Conservation (phyloP, 2,888 invertebrate genomes). For the Sycophila texana region DNA sequence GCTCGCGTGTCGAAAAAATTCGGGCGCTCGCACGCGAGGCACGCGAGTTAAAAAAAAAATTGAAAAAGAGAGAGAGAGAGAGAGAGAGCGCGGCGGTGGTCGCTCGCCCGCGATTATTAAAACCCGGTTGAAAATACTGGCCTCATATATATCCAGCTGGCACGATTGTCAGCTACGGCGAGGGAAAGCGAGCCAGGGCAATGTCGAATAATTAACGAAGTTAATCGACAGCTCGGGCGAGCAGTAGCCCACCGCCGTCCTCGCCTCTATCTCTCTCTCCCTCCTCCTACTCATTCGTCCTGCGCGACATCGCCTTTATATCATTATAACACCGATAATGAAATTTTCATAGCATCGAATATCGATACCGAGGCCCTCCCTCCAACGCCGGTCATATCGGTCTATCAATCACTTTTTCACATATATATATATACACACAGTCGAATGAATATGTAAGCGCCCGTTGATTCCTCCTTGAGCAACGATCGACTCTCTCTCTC, state of each 20-base stretch:
- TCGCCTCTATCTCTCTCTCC: constrained; percentile 52
- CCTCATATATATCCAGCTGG: constrained; percentile 42
- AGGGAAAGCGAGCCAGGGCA: constrained; percentile 56
- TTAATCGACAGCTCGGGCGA: constrained; percentile 71
- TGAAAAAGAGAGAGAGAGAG: constrained; percentile 5
- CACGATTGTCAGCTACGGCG: constrained; percentile 42
- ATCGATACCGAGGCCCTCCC: constrained; percentile 63
- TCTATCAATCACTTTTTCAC: constrained; percentile 66
- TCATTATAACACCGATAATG: constrained; percentile 71
- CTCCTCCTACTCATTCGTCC: constrained; percentile 52
- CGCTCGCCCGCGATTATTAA: constrained; percentile 62
- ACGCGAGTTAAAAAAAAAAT: constrained; percentile 5
- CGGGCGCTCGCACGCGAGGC: neutral
- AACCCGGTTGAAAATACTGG: constrained; percentile 63
- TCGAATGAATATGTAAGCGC: neutral
- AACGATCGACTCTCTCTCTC: neutral
- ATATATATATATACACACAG: constrained; percentile 7
- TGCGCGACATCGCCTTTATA: constrained; percentile 64
- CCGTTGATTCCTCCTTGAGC: neutral
- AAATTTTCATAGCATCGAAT: constrained; percentile 71
- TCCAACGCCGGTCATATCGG: constrained; percentile 59
- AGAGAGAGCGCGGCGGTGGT: constrained; percentile 5
- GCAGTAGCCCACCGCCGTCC: constrained; percentile 61
- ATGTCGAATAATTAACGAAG: constrained; percentile 71
- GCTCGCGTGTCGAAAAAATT: neutral